These are phyloP conservation scores for Penaeus japonicus DNA, from an alignment of 1,140 invertebrate genomes.

Conservation along the genomic window DNA sequence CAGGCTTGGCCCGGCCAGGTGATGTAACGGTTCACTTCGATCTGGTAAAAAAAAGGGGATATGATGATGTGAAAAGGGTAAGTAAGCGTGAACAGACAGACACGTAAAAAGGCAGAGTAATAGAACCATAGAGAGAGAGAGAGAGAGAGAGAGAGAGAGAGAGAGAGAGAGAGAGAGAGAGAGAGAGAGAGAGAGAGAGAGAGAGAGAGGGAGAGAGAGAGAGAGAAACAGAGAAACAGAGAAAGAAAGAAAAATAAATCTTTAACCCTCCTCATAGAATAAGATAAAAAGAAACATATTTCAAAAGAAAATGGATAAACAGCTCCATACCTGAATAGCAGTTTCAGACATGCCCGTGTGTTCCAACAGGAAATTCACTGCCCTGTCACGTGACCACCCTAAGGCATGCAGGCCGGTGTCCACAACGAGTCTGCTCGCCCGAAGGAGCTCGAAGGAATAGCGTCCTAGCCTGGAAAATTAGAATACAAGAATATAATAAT, in stretches of 20 bases:
- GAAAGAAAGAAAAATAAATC: no score
- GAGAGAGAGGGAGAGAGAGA: no score
- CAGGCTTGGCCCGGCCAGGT: slow-evolving; percentile 67
- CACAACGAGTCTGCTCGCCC: slow-evolving; percentile 65
- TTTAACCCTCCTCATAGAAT: background rate
- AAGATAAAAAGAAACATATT: background rate
- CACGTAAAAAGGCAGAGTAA: no score
- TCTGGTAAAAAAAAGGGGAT: slow-evolving; percentile 60
- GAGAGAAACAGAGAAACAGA: no score
- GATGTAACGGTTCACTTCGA: slow-evolving; percentile 64
- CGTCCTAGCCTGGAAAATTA: slow-evolving; percentile 60
- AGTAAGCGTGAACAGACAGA: background rate
- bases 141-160: no score
- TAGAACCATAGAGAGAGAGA: no score
- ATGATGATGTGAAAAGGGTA: background rate
- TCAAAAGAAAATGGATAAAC: background rate
- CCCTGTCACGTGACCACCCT: slow-evolving; percentile 64
- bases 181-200: no score
- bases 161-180: no score
- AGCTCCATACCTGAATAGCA: slow-evolving; percentile 34
- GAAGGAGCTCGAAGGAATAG: slow-evolving; percentile 63
- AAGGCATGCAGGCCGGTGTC: slow-evolving; percentile 67
- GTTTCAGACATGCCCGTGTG: slow-evolving; percentile 61
- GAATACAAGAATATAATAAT: background rate
- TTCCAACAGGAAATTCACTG: slow-evolving; percentile 64